A percentile compares a stretch with the other conserved stretches of the same genome.
Conservation (phyloP, 1,140 invertebrate species). For the Nasonia giraulti region DNA sequence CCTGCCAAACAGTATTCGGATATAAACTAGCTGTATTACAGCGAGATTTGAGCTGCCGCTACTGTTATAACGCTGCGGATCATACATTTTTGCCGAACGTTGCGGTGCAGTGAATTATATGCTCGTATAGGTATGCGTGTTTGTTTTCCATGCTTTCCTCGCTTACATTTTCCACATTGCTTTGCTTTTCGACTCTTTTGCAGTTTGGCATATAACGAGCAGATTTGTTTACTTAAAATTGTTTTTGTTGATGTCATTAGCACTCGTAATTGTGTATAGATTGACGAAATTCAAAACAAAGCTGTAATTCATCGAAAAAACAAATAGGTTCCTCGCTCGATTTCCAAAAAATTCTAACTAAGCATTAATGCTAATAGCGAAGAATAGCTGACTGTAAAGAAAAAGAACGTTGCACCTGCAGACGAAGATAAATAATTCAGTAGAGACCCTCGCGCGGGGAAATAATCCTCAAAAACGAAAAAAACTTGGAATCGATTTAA, state of each 20-base stretch:
- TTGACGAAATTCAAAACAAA: too few relatives aligned
- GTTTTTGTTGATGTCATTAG: background rate
- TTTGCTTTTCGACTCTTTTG: too few relatives aligned
- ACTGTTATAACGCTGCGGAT: background rate
- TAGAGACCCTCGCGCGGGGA: too few relatives aligned
- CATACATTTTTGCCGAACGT: slow-evolving; percentile 2
- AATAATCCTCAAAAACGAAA: too few relatives aligned
- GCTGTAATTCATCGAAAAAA: too few relatives aligned
- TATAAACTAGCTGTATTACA: slow-evolving; percentile 19
- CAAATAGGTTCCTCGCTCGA: background rate
- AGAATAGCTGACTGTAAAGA: background rate
- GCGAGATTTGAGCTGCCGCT: background rate
- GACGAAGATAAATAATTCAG: too few relatives aligned
- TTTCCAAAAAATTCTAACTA: background rate
- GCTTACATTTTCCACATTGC: background rate
- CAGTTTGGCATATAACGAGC: too few relatives aligned
- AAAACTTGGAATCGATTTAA: background rate
- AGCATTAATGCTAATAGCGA: background rate
- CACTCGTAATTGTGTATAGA: too few relatives aligned
- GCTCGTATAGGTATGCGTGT: background rate
- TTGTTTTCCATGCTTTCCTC: background rate
- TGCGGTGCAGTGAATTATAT: slow-evolving; percentile 1
- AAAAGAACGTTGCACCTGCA: too few relatives aligned
- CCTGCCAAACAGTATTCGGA: background rate
- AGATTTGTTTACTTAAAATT: background rate